phyloP scores from a whole-genome alignment of 2,888 invertebrate species.

The Hydropsyche betteni region DNA sequence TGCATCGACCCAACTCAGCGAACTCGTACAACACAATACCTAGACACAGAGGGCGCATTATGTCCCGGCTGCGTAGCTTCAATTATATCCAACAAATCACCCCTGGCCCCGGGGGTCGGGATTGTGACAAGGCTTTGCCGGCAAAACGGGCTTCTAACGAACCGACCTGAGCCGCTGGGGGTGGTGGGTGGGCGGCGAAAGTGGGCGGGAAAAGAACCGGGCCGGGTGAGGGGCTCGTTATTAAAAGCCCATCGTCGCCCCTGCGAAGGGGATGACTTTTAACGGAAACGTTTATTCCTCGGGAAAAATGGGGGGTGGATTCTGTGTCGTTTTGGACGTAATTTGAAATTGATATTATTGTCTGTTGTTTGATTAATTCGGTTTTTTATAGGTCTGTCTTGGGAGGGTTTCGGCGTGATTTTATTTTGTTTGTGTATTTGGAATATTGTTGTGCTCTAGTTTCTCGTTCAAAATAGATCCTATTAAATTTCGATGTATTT shows the following conservation, averaged over 20 bases:
- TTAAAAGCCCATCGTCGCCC: slow-evolving; percentile 44
- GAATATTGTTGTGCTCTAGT: too few relatives aligned
- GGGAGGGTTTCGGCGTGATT: too few relatives aligned
- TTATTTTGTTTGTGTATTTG: too few relatives aligned
- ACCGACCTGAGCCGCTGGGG: slow-evolving; percentile 1
- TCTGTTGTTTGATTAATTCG: too few relatives aligned
- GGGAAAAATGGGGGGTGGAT: too few relatives aligned
- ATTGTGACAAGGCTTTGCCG: slow-evolving; percentile 37
- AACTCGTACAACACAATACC: neutral
- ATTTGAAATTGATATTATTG: too few relatives aligned
- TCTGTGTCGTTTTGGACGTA: too few relatives aligned
- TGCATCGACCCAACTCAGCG: neutral
- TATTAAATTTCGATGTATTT: too few relatives aligned
- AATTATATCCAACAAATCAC: slow-evolving; percentile 36
- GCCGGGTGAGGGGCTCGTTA: slow-evolving; percentile 41
- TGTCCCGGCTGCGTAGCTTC: slow-evolving; percentile 17
- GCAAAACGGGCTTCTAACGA: slow-evolving; percentile 12
- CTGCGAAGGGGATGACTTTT: slow-evolving; percentile 46
- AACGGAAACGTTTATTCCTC: slow-evolving; percentile 1
- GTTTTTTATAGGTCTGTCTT: too few relatives aligned
- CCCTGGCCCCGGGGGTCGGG: slow-evolving; percentile 15
- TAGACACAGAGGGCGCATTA: too few relatives aligned
- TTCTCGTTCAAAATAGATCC: too few relatives aligned
- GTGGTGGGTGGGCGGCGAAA: neutral
- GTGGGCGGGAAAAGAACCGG: slow-evolving; percentile 7